Percentiles rank a stretch among this genome's conserved stretches.
Conservation (phyloP, 2,888 invertebrate species). For the Germaria angustata region DNA sequence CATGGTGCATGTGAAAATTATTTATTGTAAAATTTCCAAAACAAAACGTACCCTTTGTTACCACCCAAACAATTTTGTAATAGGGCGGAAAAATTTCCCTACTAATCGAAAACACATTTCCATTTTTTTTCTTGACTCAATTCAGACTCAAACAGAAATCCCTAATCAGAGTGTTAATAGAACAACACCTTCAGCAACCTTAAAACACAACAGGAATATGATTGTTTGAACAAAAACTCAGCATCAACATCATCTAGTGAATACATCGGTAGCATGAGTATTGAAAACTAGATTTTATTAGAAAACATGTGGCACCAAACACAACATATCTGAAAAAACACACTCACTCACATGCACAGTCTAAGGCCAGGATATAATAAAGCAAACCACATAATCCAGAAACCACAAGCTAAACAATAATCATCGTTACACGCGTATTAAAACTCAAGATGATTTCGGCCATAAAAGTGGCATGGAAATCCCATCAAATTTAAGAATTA, state of each 20-base stretch:
- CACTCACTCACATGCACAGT: neutral
- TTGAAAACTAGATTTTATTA: neutral
- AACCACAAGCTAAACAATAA: slow-evolving; percentile 59
- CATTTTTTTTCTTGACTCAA: slow-evolving; percentile 49
- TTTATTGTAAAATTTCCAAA: slow-evolving; percentile 28
- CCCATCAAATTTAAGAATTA: slow-evolving; percentile 45
- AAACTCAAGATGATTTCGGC: slow-evolving; percentile 16
- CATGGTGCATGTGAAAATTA: neutral
- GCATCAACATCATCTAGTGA: neutral
- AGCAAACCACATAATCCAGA: slow-evolving; percentile 56
- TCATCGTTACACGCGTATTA: slow-evolving; percentile 62
- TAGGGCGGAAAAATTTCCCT: slow-evolving; percentile 59
- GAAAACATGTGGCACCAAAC: slow-evolving; percentile 58
- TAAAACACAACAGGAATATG: slow-evolving; percentile 49
- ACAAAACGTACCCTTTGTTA: slow-evolving; percentile 41
- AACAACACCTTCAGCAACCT: slow-evolving; percentile 56
- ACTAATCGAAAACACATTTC: slow-evolving; percentile 63
- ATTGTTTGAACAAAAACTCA: slow-evolving; percentile 44
- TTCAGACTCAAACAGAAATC: slow-evolving; percentile 55
- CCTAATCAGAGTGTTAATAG: slow-evolving; percentile 64
- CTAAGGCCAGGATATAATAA: neutral
- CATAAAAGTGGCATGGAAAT: slow-evolving; percentile 34
- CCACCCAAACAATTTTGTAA: slow-evolving; percentile 39
- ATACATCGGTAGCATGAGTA: neutral
- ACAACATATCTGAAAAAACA: neutral